Base-by-base conservation (phyloP, 2,797 vertebrate genomes). In the Lateolabrax maculatus region DNA sequence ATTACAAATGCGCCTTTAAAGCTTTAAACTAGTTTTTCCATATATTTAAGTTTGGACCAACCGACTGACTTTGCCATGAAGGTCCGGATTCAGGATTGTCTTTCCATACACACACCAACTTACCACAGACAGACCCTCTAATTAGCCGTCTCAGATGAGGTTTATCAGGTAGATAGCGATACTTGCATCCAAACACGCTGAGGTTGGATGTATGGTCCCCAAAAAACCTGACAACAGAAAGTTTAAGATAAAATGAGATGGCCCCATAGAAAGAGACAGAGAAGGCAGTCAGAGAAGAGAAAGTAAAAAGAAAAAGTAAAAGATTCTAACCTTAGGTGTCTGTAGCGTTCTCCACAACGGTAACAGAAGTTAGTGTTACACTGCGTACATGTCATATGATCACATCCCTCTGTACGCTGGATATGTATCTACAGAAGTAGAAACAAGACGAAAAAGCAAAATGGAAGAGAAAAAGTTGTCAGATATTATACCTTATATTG, bases 301-400 rank as follows among this genome's bases (percentile, higher is more conserved):
- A 64, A 10, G 16, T 5, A 19, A 58, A 25, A 23, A 37, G 2
- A 19, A 12, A 62, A 7, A 63, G 13, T 0, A 3, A n/a, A 23
- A 15, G 29, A 31, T 15, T 29, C 57, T 3, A 3, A 94, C 80
- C 98, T 96, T 68, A 99, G 95, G 89, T 99, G 98, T 51, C 97
- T 94, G 91, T 99, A 99, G 86, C 96, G 96, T 88, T 99, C 98
- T 63, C 98, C 98, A 61, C 98, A 99, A 75, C 98, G 98, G 88
- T 99, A 99, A 91, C 98, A 99, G 94, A 99, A 99, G 91, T 99
- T 99, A 80, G 98, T 99, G 96, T 97, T 98, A 81, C 98, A 99
- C 77, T 99, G 98, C 9, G 97, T 97, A 82, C 98, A 99, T 56
- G 96, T 98, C 98, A 99, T 99, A 71, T 99, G 98, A 92, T 99